Conservation (phyloP, 2,113 vertebrate genomes). For the Rhipidura dahli region DNA sequence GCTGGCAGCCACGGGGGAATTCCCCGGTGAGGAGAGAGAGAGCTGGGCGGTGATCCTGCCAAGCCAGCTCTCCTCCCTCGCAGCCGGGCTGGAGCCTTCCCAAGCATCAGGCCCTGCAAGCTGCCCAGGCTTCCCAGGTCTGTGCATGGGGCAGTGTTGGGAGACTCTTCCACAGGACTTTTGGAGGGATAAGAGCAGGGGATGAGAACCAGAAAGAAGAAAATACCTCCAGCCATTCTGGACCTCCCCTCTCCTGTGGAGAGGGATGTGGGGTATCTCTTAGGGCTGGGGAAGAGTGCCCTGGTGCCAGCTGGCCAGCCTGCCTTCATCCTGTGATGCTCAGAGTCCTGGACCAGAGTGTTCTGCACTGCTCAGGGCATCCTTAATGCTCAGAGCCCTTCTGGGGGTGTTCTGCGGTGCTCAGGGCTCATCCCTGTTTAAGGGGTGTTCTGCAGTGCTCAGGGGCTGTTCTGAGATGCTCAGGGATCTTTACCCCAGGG, state of each 20-base stretch:
- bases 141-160: background rate
- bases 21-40: background rate
- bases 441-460: background rate
- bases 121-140: background rate
- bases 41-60: background rate
- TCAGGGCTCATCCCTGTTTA: background rate
- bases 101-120: background rate
- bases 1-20: background rate
- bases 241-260: background rate
- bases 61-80: background rate
- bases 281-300: background rate
- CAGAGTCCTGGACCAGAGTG: background rate
- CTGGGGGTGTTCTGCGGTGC: background rate
- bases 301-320: background rate
- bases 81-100: background rate
- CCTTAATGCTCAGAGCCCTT: background rate
- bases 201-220: background rate
- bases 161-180: background rate
- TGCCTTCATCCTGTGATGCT: background rate
- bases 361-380: background rate
- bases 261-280: background rate
- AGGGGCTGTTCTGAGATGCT: background rate
- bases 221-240: background rate
- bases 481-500: rapidly evolving
- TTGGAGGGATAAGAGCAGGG: background rate